Conservation (phyloP, 2,797 vertebrate genomes). For the Eremophila alpestris region DNA sequence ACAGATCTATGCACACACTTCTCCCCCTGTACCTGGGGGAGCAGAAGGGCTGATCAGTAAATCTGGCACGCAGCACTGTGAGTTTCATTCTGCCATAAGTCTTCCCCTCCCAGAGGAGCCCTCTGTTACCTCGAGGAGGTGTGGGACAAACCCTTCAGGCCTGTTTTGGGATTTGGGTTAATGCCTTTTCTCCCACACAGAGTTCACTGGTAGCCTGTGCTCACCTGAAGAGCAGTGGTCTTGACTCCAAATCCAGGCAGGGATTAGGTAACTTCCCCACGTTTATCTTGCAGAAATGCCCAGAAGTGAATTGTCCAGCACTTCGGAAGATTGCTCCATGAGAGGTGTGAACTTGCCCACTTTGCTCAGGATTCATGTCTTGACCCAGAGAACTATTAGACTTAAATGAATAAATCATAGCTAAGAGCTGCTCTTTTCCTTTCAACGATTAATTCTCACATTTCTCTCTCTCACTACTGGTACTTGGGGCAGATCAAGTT, state of each 20-base stretch:
- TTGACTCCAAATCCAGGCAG: neutral
- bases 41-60: neutral
- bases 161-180: neutral
- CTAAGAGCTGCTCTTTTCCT: neutral
- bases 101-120: neutral
- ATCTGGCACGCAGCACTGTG: neutral
- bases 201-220: rapidly evolving
- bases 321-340: neutral
- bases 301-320: neutral
- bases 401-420: neutral
- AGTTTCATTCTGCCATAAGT: neutral
- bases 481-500: neutral
- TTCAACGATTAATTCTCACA: neutral
- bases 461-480: neutral
- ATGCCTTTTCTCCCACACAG: neutral
- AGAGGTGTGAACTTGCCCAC: neutral
- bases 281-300: neutral
- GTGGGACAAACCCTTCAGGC: neutral
- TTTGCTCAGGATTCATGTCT: neutral
- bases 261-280: neutral
- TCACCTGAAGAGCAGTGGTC: neutral
- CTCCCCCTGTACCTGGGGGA: neutral
- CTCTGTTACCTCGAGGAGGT: neutral
- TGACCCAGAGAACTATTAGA: neutral
- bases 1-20: rapidly evolving